Evolutionary conservation across 2,797 vertebrate genomes (phyloP), one percentile per base, ranked within the genome.

Genomic region (Bradypodion ventrale): DNA sequence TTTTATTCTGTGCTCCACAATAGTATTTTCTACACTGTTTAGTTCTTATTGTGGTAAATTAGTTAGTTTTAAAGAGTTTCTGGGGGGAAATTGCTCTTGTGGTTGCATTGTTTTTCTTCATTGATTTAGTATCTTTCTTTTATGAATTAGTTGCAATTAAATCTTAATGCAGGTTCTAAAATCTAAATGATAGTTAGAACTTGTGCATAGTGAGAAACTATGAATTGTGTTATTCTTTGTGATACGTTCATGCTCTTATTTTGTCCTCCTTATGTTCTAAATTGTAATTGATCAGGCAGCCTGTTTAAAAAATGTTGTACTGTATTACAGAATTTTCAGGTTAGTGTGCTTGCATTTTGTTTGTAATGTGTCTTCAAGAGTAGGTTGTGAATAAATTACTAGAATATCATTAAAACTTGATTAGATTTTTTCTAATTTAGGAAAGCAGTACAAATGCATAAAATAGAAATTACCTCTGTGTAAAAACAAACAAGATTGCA

Each of bases 141-240:
- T 8, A 32, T 6, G 19, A 44, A 68, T 7, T 40, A 65, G 37
- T 69, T 70, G 32, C 21, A 69, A 69, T 81, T 76, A 44, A 52
- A 46, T 42, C 12, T 66, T 37, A 68, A 46, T 60, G 46, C 42
- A 49, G 27, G 8, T 60, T 80, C 42, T 72, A 80, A 80, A 75
- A 74, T 80, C 42, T 72, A 80, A 80, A 75, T 79, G 37, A 80
- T 69, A 44, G n/a, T 42, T 52, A 66, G 35, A 29, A 60, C 37
- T 84, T 78, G 23, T 46, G 42, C 32, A 27, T 35, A n/a, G 13
- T 56, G 49, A 21, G 46, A 84, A 73, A 66, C 4, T 65, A 12
- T n/a, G 62, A 63, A 52, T 10, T 35, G 23, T 74, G n/a, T 37
- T 46, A 21, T 52, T 40, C 27, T 59, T 63, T 82, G 23, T 32